Evolutionary conservation across 2,797 vertebrate species (phyloP), one percentile per base, ranked within the genome.

Genomic region (Pseudotriccus pelzelni): DNA sequence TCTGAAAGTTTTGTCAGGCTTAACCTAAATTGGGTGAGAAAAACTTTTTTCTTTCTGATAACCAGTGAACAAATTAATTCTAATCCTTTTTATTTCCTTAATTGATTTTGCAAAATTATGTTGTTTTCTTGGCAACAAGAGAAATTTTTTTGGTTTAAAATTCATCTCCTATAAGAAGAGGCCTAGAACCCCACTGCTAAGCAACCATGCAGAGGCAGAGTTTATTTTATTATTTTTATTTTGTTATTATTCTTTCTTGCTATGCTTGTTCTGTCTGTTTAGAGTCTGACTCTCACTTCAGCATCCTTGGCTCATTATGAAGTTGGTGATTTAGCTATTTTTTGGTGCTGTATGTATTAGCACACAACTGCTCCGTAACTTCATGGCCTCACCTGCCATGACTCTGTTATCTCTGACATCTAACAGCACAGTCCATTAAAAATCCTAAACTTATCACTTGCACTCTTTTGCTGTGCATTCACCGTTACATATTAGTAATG

Each of bases 281-380:
- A n/a, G 21, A 28, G 28, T 53, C 50, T 75, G 62, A 60, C 20
- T 34, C 10, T 72, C 34, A 34, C 58, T 89, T 87, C 55, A 30
- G 69, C 75, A 44, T 47, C n/a, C n/a, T 67, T 41, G 30, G 44
- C 49, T 64, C 22, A 6, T 23, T 32, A 19, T 4, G 5, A 58
- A 76, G 30, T 30, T 83, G 34, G 21, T 37, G 55, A 62, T 69
- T 37, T 73, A 62, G 12, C 47, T 43, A 14, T 30, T 52, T 53
- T 32, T 30, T 67, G 53, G 22, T 86, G 22, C 56, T 0, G 0
- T n/a, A 12, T 15, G 3, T 62, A 55, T 90, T 47, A 63, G 22
- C 23, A 41, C 16, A n/a, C 3, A 28, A 37, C 63, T 76, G 11
- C 44, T 83, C n/a, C 9, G 0, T 19, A 50, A 73, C 56, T 58